Percentiles rank a stretch among this genome's conserved stretches.
Conservation (phyloP, 1,140 invertebrate genomes). For the Meloidogyne exigua region DNA sequence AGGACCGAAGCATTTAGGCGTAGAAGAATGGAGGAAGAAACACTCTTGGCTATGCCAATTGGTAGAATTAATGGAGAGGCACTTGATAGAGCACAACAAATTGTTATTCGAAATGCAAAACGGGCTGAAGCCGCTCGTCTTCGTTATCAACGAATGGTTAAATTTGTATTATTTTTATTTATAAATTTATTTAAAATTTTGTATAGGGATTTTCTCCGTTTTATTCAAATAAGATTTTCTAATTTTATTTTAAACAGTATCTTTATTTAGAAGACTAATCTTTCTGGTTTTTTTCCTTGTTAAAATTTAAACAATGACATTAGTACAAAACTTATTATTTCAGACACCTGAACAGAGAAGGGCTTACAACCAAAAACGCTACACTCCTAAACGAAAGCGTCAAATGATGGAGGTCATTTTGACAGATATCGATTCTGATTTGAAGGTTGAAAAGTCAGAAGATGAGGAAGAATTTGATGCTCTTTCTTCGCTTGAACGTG, state of each 20-base stretch:
- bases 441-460: slow-evolving; percentile 12
- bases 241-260: too few relatives aligned
- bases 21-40: slow-evolving; percentile 51
- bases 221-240: too few relatives aligned
- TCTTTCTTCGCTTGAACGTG: slow-evolving; percentile 41
- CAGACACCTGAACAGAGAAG: slow-evolving; percentile 48
- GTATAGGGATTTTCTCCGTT: too few relatives aligned
- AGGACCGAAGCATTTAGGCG: slow-evolving; percentile 47
- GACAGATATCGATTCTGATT: neutral
- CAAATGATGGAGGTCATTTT: slow-evolving; percentile 10
- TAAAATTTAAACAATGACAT: too few relatives aligned
- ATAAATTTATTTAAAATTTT: neutral
- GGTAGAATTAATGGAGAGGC: slow-evolving; percentile 47
- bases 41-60: slow-evolving; percentile 50
- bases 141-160: slow-evolving; percentile 44
- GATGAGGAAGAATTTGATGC: slow-evolving; percentile 44
- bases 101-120: slow-evolving; percentile 48
- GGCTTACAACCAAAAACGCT: slow-evolving; percentile 51
- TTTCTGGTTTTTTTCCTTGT: too few relatives aligned
- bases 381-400: slow-evolving; percentile 49
- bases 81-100: slow-evolving; percentile 50
- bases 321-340: neutral
- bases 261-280: too few relatives aligned
- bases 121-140: slow-evolving; percentile 46
- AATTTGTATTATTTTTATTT: neutral